Evolutionary conservation across 2,888 invertebrate species (phyloP).

Genomic region (Sclerodermus sp.): DNA sequence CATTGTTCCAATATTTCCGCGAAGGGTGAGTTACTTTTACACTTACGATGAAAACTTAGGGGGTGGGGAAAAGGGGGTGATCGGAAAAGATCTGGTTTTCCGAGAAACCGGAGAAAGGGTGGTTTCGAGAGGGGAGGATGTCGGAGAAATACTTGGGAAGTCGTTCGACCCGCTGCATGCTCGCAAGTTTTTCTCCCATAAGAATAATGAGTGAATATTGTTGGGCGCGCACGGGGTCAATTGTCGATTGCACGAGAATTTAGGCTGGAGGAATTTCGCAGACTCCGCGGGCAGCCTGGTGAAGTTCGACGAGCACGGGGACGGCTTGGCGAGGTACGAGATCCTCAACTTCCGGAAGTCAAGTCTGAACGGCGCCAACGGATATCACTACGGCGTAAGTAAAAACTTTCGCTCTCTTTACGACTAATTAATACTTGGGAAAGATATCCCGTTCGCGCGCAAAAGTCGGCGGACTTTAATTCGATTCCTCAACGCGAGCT

Average conservation of each 20-base stretch:
- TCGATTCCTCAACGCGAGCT: neutral
- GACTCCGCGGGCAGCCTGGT: slow-evolving; percentile 70
- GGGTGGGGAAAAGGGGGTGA: too few species aligned
- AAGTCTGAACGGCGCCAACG: slow-evolving; percentile 52
- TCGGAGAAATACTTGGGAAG: too few species aligned
- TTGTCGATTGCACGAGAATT: neutral
- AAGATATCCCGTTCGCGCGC: neutral
- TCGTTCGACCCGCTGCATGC: too few species aligned
- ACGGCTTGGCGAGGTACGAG: slow-evolving; percentile 73
- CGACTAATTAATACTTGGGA: neutral
- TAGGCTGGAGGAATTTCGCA: slow-evolving; percentile 48
- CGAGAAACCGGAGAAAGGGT: too few species aligned
- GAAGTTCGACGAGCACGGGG: slow-evolving; percentile 72
- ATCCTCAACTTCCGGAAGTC: slow-evolving; percentile 71
- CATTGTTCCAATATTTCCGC: too few species aligned
- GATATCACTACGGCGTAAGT: slow-evolving; percentile 61
- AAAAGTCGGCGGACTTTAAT: neutral
- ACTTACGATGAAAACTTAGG: too few species aligned
- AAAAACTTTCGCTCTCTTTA: neutral
- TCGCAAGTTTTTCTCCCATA: too few species aligned
- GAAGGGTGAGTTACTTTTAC: too few species aligned
- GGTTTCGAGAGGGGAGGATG: too few species aligned
- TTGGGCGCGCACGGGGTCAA: neutral
- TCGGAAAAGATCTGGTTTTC: too few species aligned
- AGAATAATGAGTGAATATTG: too few species aligned